Percentiles rank a stretch among this genome's conserved stretches.
Conservation (phyloP, 2,888 invertebrate genomes). For the Spodoptera exigua region DNA sequence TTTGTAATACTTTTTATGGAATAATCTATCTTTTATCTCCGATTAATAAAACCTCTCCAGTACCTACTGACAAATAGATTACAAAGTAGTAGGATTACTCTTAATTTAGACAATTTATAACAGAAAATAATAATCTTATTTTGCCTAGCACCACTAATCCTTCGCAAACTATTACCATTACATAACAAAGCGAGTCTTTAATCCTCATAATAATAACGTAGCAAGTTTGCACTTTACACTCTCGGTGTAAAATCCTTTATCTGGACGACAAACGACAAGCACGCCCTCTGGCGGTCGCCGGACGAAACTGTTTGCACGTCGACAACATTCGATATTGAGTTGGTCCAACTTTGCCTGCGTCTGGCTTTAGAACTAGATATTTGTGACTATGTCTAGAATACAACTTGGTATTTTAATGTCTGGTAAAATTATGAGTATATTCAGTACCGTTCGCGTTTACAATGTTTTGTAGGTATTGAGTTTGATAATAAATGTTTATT, state of each 20-base stretch:
- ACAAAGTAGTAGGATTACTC: too few species aligned
- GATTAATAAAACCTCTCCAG: too few species aligned
- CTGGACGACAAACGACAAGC: slow-evolving; percentile 37
- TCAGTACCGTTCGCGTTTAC: too few species aligned
- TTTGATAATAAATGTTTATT: too few species aligned
- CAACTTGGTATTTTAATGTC: too few species aligned
- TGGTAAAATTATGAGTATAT: too few species aligned
- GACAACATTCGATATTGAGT: slow-evolving; percentile 32
- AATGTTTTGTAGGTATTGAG: too few species aligned
- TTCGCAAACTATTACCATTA: slow-evolving; percentile 49
- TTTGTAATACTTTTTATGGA: too few species aligned
- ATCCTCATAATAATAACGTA: slow-evolving; percentile 57
- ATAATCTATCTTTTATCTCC: too few species aligned
- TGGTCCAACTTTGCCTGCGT: slow-evolving; percentile 19
- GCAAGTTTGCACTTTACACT: slow-evolving; percentile 16
- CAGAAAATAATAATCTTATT: too few species aligned
- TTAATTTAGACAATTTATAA: too few species aligned
- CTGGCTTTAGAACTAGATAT: slow-evolving; percentile 14
- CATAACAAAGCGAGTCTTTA: slow-evolving; percentile 2
- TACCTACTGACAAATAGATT: too few species aligned
- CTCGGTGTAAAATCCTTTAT: slow-evolving; percentile 53
- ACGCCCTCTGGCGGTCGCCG: slow-evolving; percentile 45
- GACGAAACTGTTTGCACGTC: slow-evolving; percentile 36
- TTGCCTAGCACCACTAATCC: neutral
- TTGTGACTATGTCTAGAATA: slow-evolving; percentile 1